phyloP scores from a whole-genome alignment of 2,888 invertebrate genomes.

The Exocentrus adspersus region DNA sequence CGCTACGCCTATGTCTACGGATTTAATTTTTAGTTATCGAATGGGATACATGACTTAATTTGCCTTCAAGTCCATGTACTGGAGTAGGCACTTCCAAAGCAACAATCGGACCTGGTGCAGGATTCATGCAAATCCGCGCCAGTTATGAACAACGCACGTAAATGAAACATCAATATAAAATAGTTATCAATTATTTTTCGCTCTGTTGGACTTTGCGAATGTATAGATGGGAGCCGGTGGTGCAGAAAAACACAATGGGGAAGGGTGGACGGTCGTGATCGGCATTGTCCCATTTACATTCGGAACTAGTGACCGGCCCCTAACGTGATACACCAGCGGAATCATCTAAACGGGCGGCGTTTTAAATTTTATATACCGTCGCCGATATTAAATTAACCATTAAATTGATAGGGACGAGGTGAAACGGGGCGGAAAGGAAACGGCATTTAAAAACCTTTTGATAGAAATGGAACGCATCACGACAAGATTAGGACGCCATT shows the following conservation, averaged over 20 bases:
- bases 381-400: not conserved
- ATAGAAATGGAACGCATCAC: too few species aligned
- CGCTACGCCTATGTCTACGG: too few species aligned
- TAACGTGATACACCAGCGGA: conserved; percentile 42
- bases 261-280: conserved; percentile 56
- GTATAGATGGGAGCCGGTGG: conserved; percentile 52
- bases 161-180: conserved; percentile 57
- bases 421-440: too few species aligned
- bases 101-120: not conserved
- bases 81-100: too few species aligned
- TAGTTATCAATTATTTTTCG: conserved; percentile 59
- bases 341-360: conserved; percentile 33
- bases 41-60: too few species aligned
- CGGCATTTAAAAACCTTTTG: too few species aligned
- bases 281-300: conserved; percentile 59
- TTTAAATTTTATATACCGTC: conserved; percentile 13
- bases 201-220: conserved; percentile 52
- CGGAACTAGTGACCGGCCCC: conserved; percentile 56
- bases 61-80: too few species aligned
- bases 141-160: conserved; percentile 39
- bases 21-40: too few species aligned
- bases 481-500: too few species aligned
- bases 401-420: not conserved
- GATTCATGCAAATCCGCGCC: conserved; percentile 18
- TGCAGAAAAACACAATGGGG: conserved; percentile 59